phyloP scores from a whole-genome alignment of 2,113 vertebrate genomes.

The Anguilla rostrata region DNA sequence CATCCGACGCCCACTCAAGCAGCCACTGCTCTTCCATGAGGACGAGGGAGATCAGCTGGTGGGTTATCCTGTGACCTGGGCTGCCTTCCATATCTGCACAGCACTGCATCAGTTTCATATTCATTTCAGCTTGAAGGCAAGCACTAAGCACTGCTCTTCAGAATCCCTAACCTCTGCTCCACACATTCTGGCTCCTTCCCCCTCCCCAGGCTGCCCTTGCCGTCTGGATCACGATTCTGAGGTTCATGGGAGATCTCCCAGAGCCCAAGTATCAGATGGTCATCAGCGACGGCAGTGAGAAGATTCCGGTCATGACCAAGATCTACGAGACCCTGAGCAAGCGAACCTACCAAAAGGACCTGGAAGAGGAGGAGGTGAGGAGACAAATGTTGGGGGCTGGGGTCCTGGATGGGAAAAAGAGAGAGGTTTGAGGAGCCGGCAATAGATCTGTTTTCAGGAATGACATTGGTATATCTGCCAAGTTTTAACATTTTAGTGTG shows the following conservation, averaged over 20 bases:
- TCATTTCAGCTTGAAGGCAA: neutral
- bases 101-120: neutral
- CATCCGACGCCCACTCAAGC: conserved; percentile 86
- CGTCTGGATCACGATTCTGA: conserved; percentile 92
- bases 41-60: conserved; percentile 98
- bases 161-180: neutral
- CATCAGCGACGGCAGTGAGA: conserved; percentile 92
- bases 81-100: neutral
- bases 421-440: neutral
- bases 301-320: conserved; percentile 98
- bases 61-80: neutral
- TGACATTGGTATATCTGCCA: too few relatives aligned
- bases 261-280: conserved; percentile 93
- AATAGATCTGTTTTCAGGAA: too few relatives aligned
- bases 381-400: neutral
- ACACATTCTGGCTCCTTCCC: neutral
- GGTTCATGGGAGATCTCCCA: conserved; percentile 97
- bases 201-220: conserved; percentile 83
- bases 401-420: neutral
- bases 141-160: neutral
- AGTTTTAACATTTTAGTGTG: too few relatives aligned
- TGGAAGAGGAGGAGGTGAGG: conserved; percentile 88
- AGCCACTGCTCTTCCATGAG: conserved; percentile 91
- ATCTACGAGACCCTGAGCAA: conserved; percentile 97
- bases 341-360: conserved; percentile 91